phyloP scores from a whole-genome alignment of 2,797 vertebrate genomes.

The Rallus crepitans region DNA sequence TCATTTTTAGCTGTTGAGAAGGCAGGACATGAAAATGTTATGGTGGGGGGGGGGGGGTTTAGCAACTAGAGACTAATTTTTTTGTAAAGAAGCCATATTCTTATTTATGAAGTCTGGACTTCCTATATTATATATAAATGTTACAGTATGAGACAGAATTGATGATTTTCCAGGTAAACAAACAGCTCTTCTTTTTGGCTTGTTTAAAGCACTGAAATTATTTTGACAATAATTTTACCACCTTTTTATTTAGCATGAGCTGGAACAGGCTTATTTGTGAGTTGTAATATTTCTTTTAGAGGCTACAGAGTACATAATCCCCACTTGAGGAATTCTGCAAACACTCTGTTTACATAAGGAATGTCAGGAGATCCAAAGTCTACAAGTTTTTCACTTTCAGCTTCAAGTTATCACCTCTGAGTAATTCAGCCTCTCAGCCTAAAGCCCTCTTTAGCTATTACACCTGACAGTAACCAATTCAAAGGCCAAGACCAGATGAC shows the following conservation, averaged over 20 bases:
- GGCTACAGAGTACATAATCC: neutral
- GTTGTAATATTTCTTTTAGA: neutral
- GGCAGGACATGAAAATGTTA: neutral
- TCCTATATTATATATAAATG: neutral
- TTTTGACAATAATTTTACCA: neutral
- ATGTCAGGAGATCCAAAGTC: constrained; percentile 17
- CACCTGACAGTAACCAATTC: constrained; percentile 5
- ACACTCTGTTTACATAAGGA: constrained; percentile 21
- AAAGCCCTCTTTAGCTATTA: neutral
- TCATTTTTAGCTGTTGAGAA: constrained; percentile 10
- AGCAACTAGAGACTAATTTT: neutral
- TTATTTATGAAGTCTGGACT: neutral
- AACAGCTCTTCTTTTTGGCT: neutral
- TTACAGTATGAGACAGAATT: neutral
- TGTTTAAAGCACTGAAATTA: neutral
- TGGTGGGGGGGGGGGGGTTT: accelerated
- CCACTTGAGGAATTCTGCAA: constrained; percentile 41
- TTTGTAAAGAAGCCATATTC: neutral
- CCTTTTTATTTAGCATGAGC: neutral
- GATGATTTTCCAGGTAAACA: neutral
- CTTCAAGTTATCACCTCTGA: constrained; percentile 21
- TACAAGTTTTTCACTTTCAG: constrained; percentile 21
- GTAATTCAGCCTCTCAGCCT: constrained; percentile 10
- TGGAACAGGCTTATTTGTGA: neutral
- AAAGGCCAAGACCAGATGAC: neutral